Conservation (phyloP, 2,797 vertebrate genomes). For the Eospalax fontanierii region DNA sequence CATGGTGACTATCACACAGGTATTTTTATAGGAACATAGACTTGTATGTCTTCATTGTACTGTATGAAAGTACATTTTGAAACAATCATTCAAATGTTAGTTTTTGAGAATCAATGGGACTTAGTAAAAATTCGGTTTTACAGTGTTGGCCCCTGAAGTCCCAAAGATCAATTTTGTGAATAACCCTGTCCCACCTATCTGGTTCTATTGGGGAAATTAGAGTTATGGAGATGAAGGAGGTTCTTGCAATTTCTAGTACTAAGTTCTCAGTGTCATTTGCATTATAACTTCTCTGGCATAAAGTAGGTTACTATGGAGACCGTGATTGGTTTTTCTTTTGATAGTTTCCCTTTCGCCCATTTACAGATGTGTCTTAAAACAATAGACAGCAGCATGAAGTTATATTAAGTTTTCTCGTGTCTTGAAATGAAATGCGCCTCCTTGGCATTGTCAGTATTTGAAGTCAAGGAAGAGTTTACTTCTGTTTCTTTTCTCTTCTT, state of each 20-base stretch:
- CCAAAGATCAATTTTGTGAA: not conserved
- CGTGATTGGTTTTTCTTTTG: not conserved
- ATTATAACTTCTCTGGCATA: not conserved
- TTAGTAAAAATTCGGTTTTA: slow-evolving; percentile 20
- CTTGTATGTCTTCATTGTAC: not conserved
- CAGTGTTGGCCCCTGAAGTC: not conserved
- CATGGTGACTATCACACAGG: not conserved
- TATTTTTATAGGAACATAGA: not conserved
- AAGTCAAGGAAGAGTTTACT: slow-evolving; percentile 41
- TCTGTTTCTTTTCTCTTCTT: slow-evolving; percentile 46
- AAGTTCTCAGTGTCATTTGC: slow-evolving; percentile 11
- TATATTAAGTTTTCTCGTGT: slow-evolving; percentile 52
- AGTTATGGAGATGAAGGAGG: not conserved
- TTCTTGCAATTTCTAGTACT: not conserved
- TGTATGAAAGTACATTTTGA: not conserved
- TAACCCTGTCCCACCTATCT: not conserved
- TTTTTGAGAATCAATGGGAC: not conserved
- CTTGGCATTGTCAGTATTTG: slow-evolving; percentile 38
- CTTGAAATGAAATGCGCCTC: slow-evolving; percentile 55
- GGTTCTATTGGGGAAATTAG: slow-evolving; percentile 2
- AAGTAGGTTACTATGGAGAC: slow-evolving; percentile 60
- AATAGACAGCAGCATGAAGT: slow-evolving; percentile 61
- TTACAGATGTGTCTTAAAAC: slow-evolving; percentile 32
- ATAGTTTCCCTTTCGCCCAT: slow-evolving; percentile 55
- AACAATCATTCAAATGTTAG: not conserved